A percentile compares a stretch with the other conserved stretches of the same genome.
Evolutionary conservation across 2,797 vertebrate species (phyloP).

Genomic region (Carduelis carduelis): DNA sequence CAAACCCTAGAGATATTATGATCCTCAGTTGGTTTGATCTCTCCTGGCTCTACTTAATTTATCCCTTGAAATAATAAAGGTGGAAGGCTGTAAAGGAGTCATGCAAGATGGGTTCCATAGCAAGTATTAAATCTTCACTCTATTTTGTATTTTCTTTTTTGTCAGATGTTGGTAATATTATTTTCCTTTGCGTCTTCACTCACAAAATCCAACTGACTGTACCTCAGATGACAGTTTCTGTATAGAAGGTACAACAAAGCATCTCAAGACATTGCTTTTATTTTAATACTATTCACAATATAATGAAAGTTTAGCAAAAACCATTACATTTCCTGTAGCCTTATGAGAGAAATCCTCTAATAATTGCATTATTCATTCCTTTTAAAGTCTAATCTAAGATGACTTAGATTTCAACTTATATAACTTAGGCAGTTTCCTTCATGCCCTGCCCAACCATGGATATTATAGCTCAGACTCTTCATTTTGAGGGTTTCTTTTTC

Average conservation of each 20-base stretch:
- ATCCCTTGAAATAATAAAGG: not conserved
- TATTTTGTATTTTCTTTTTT: not conserved
- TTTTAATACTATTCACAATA: not conserved
- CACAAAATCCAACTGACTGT: not conserved
- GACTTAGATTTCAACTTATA: not conserved
- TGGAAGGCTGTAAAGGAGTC: not conserved
- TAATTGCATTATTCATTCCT: not conserved
- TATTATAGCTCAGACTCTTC: not conserved
- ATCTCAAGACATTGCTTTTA: not conserved
- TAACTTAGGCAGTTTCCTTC: not conserved
- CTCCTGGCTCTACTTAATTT: not conserved
- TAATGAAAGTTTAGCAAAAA: not conserved
- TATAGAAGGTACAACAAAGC: not conserved
- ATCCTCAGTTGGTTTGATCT: not conserved
- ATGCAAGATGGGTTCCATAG: too few species aligned
- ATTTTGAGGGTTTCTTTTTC: accelerated
- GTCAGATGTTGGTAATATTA: not conserved
- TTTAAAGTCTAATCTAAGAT: not conserved
- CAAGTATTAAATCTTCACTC: not conserved
- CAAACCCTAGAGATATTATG: not conserved
- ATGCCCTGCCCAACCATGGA: not conserved
- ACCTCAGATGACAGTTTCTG: not conserved
- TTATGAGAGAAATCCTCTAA: not conserved
- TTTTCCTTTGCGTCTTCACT: not conserved
- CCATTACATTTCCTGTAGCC: not conserved